Conservation (phyloP, 1,140 invertebrate genomes). For the Bombus superbus region DNA sequence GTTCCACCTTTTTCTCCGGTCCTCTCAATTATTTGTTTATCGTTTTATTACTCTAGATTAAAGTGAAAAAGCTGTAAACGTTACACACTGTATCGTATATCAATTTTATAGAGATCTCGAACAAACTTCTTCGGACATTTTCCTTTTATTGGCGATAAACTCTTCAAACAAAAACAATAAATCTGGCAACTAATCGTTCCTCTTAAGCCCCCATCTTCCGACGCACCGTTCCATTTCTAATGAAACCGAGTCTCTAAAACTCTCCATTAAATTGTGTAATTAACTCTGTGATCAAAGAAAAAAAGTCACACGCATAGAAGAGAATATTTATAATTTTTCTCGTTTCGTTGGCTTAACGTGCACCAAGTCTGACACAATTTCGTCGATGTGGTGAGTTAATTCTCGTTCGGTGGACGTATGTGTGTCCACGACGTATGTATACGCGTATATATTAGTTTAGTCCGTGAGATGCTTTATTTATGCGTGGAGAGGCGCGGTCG, state of each 20-base stretch:
- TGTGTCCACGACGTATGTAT: neutral
- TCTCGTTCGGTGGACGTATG: neutral
- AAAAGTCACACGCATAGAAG: neutral
- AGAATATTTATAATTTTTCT: neutral
- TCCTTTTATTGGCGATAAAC: neutral
- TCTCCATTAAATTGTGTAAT: neutral
- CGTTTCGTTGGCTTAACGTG: neutral
- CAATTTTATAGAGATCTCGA: no score
- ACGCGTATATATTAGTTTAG: no score
- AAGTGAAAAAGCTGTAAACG: no score
- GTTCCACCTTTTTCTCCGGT: no score
- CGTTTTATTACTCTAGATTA: no score
- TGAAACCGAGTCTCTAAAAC: neutral
- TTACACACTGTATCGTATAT: no score
- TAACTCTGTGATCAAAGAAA: neutral
- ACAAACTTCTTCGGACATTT: neutral
- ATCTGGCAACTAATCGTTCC: neutral
- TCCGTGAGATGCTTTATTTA: constrained; percentile 7
- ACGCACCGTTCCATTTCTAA: neutral
- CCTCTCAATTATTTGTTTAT: no score
- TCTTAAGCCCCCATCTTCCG: neutral
- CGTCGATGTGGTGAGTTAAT: neutral
- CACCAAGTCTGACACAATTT: neutral
- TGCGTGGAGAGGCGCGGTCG: neutral
- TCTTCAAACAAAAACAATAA: neutral